Base-by-base conservation (phyloP, 2,113 vertebrate genomes). In the Zosterops hypoxanthus region DNA sequence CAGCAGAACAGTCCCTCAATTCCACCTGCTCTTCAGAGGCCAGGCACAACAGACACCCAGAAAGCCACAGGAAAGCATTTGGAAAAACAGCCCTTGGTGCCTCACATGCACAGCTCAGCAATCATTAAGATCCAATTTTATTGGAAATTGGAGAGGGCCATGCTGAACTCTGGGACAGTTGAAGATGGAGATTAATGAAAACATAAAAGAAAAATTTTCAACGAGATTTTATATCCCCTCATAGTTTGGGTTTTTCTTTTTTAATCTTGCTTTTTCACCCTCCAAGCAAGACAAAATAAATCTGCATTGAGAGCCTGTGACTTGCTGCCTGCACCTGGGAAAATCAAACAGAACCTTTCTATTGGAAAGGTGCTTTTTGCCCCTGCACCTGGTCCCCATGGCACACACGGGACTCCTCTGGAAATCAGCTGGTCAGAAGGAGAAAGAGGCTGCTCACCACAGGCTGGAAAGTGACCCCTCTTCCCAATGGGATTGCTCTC, bases 41-140 rank as follows among this genome's bases (percentile, higher is more conserved):
- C 78, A 82, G 69, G n/a, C 69, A 55, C 85, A 85, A 68, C 71
- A 95, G 70, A 71, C 64, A 92, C 46, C 73, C 79, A 88, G 52
- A 59, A 72, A 95, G 71, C 46, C 72, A 55, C 63, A 77, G 34
- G 31, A 53, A 50, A 63, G 1, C 53, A 12, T 1, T 19, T 42
- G 31, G 49, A 46, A 76, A 41, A 87, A 47, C n/a, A 87, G 5
- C 29, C 42, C 29, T 26, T 2, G 1, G n/a, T 29, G 44, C 15
- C 52, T 23, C 75, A 77, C 10, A 1, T 9, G 60, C 11, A 16
- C 39, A 63, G 39, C 59, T 55, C 66, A 28, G 68, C 44, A 70
- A 70, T 18, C 36, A 28, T 12, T 78, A 46, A 53, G 11, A 42
- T 41, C 60, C 68, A 24, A 7, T 84, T 92, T 83, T 68, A n/a